Base-by-base conservation (phyloP, 1,140 invertebrate genomes). In the Platorchestia sp. region DNA sequence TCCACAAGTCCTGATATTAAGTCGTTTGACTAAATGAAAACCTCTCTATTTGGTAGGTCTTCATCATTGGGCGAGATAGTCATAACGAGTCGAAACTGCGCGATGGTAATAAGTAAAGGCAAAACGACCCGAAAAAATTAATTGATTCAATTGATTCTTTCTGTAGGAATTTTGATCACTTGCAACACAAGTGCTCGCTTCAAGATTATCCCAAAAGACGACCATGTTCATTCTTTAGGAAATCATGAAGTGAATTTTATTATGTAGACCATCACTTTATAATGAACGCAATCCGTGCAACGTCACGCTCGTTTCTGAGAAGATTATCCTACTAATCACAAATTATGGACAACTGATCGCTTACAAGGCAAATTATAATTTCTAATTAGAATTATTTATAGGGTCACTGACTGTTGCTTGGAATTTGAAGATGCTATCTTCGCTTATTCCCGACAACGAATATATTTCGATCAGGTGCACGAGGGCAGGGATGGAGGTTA, bases 331-430 rank as follows among this genome's bases (percentile, higher is more conserved):
- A 47, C 91, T 93, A 93, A 93, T 93, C 45, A 93, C 45, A 40
- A 44, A 93, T 93, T 93, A 44, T 45, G 36, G 10, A 47, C 36
- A 19, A 93, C 43, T 45, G 44, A 93, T 93, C 40, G 45, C 91
- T 93, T 47, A 93, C 44, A 44, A 93, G 43, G 45, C 36, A 45
- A 93, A 93, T 93, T 93, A 93, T 93, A 45, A 45, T 93, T 45
- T 93, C 91, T 45, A 93, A 45, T 93, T 93, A 47, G 45, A 93
- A 93, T 44, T 93, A 93, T 93, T 93, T 93, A 93, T 93, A 93
- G 40, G 91, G 45, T 93, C 91, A 93, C 43, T n/a, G 91, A 47
- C 45, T 45, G 91, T 93, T 45, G 44, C 6, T 47, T 14, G 45
- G 91, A 93, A 93, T 93, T 93, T 93, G 43, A 45, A 45, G 43